Evolutionary conservation across 2,888 invertebrate species (phyloP), one percentile per base, ranked within the genome.

Genomic region (Dilophus febrilis): DNA sequence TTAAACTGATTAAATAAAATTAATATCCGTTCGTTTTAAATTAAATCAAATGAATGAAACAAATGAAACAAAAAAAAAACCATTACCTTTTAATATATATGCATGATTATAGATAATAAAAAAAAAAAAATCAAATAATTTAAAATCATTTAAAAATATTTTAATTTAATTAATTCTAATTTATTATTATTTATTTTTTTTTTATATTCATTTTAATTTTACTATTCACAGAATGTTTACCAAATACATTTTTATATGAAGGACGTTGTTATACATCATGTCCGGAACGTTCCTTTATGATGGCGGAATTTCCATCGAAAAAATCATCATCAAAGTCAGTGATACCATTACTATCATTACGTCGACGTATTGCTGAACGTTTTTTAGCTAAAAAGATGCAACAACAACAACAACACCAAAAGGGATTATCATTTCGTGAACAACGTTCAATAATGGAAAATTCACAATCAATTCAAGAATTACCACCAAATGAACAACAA

Each of bases 211-310:
- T 32, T n/a, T 14, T 32, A 17, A 16, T 32, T 32, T n/a, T n/a
- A n/a, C n/a, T n/a, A n/a, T n/a, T n/a, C n/a, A n/a, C 45, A 62
- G 62, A 52, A 42, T 62, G 62, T 46, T 47, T 49, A 30, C 53
- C 53, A 19, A 49, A 53, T 7, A 54, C 58, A 2, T 56, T 51
- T 43, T 49, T 55, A 27, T 60, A 50, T 35, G 46, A 53, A 40
- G 58, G 57, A 22, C 53, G 51, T 35, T 62, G 62, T 47, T 62
- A 53, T 37, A 51, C 52, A 19, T 47, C 49, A 19, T 62, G 62
- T 35, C 62, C 62, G 1, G 44, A 45, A 33, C 56, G 51, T 39
- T 56, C 56, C 2, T 62, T 48, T 33, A 42, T 49, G 37, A 32
- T 49, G 4, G 43, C 46, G 4, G 44, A 45, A 39, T 29, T 18